Percentiles rank a stretch among this genome's conserved stretches.
phyloP scores from a whole-genome alignment of 2,888 invertebrate species.

The Drosophila multiciliata region DNA sequence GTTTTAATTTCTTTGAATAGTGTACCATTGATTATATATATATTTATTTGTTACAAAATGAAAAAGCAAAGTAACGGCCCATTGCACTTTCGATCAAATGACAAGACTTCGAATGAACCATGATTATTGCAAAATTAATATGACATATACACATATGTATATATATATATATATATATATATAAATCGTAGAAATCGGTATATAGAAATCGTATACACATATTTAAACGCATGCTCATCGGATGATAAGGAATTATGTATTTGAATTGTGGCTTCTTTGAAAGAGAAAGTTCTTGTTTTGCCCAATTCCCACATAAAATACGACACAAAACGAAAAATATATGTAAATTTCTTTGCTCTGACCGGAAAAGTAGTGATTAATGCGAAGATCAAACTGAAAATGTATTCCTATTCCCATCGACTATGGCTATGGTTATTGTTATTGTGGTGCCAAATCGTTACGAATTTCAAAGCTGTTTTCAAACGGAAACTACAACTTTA shows the following conservation, averaged over 20 bases:
- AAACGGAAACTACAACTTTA: slow-evolving; percentile 1
- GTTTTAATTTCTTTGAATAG: not conserved
- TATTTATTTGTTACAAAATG: slow-evolving; percentile 1
- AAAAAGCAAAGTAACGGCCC: slow-evolving; percentile 44
- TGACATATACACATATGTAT: not conserved
- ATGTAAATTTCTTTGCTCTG: slow-evolving; percentile 9
- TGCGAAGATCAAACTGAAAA: not conserved
- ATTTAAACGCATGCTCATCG: not conserved
- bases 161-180: not conserved
- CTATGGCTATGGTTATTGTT: no score
- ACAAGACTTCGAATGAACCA: slow-evolving; percentile 14
- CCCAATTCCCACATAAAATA: not conserved
- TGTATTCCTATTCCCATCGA: not conserved
- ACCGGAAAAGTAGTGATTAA: not conserved
- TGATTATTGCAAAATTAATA: slow-evolving; percentile 13
- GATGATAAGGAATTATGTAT: slow-evolving; percentile 5
- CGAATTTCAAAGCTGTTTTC: not conserved
- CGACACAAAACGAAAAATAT: not conserved
- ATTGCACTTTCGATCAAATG: slow-evolving; percentile 38
- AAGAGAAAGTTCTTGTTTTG: slow-evolving; percentile 17
- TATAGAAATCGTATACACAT: no score
- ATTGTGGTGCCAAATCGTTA: no score
- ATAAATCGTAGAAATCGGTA: not conserved
- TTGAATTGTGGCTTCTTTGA: slow-evolving; percentile 2
- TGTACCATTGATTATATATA: not conserved